Evolutionary conservation across 2,888 invertebrate species (phyloP), one percentile per base, ranked within the genome.

Genomic region (Limnephilus rhombicus): DNA sequence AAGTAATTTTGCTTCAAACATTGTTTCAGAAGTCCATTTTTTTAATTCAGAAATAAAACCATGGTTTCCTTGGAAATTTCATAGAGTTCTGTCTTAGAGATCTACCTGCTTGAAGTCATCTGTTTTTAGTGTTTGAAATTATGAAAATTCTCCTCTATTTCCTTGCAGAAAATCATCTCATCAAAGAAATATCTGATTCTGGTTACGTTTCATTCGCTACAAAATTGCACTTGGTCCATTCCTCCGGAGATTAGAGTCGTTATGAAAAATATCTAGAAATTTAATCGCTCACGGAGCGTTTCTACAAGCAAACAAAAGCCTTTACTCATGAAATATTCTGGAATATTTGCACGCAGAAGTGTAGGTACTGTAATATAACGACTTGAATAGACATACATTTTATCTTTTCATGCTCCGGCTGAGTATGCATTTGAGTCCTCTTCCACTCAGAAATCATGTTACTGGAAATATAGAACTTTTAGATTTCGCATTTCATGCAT

Each of bases 321-420:
- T 1, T 86, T 86, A 86, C 49, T 15, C 24, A 13, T 45, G 86
- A 45, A 86, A 86, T 86, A 49, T 45, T n/a, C 86, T 5, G 11
- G 29, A 45, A 45, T 37, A 49, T 86, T 86, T 49, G n/a, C 49
- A n/a, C 24, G 7, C 68, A 68, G 7, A 68, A 24, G 24, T n/a
- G 24, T 49, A 86, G n/a, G 12, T 45, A 45, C 45, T n/a, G n/a
- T 86, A 29, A 86, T 45, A 86, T 3, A 45, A 86, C 86, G n/a
- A 45, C 29, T 29, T n/a, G 45, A 45, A 86, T 5, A 45, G n/a
- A 49, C 45, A 86, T 29, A 45, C 49, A 86, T 45, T 86, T 86
- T 86, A 86, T 86, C 41, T 24, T 49, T 45, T 12, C 5, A 3
- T 4, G 18, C 53, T 68, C 68, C 68, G 24, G 24, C 68, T 68